Evolutionary conservation across 2,113 vertebrate genomes (phyloP), one percentile per base, ranked within the genome.

Genomic region (Pseudopipra pipra): DNA sequence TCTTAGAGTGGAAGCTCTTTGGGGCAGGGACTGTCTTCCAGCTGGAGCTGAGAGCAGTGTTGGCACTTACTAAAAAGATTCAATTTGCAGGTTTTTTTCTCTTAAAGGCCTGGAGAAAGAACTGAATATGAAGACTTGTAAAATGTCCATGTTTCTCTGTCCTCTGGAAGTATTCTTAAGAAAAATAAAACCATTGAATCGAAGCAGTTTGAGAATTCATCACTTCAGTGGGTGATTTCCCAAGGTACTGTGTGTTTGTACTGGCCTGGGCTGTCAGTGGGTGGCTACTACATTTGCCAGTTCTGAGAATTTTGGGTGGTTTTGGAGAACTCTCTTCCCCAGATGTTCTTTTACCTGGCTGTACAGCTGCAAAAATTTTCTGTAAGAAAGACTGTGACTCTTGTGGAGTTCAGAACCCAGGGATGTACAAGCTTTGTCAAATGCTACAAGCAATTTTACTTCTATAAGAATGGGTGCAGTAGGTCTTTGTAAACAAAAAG

Each of bases 161-260:
- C 87, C 90, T 96, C 85, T 96, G 82, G 85, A 93, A 96, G 62
- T 85, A 87, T 91, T 96, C 92, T 92, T 91, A 90, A 80, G 75
- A 92, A 89, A 96, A 97, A 97, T 96, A 97, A 97, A 97, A 73
- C 59, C 63, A 52, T 87, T 92, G 72, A 94, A 62, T 80, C 31
- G 62, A 93, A 68, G 78, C 79, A 74, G 13, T 17, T 82, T 92
- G 65, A 28, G 56, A 79, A 22, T 54, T 21, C 46, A 6, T 97
- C 54, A 8, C 39, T 92, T 49, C 12, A 22, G 27, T 20, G 46
- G 56, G 28, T 25, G 74, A 16, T 58, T 56, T 54, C 70, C 73
- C 18, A 8, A 2, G 3, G 3, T 7, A 7, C 23, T 58, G 24
- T 31, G 43, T 35, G 18, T 27, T 65, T 62, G 37, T 24, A 4